Percentiles rank a stretch among this genome's conserved stretches.
These are phyloP conservation scores for Amblyopsis hoosieri DNA, from an alignment of 2,797 vertebrate species.

Conservation along the genomic window DNA sequence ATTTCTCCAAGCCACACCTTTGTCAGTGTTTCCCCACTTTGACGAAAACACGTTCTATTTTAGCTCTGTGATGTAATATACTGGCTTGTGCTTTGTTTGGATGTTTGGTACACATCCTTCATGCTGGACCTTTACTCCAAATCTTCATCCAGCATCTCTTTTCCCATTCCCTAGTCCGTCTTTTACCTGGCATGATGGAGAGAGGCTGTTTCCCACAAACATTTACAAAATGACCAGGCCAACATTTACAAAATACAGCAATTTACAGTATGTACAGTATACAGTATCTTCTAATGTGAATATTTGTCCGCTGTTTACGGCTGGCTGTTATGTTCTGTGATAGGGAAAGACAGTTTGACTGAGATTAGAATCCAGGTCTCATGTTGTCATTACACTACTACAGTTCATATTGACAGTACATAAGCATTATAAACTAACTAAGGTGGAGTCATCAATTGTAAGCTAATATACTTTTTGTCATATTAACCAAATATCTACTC, in stretches of 20 bases:
- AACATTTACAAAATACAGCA: background rate
- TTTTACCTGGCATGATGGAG: conserved; percentile 47
- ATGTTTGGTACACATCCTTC: conserved; percentile 15
- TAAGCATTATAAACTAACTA: no score
- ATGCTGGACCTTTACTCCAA: conserved; percentile 47
- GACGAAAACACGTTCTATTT: background rate
- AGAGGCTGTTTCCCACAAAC: conserved; percentile 57
- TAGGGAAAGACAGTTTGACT: no score
- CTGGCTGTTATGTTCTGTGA: no score
- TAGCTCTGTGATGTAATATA: background rate
- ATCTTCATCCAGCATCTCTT: conserved; percentile 22
- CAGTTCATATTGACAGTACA: no score
- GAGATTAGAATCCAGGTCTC: no score
- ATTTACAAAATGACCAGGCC: background rate
- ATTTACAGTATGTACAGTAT: no score
- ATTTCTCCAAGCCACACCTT: background rate
- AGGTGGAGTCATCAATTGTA: no score
- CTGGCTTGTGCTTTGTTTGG: conserved; percentile 4
- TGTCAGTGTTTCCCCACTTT: background rate
- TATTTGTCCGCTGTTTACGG: no score
- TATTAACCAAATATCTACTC: no score
- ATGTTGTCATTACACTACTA: no score
- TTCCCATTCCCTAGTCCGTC: conserved; percentile 13
- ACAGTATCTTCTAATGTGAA: no score
- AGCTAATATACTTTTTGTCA: no score